Percentiles rank a stretch among this genome's conserved stretches.
These are phyloP conservation scores for Montipora foliosa DNA, from an alignment of 64 coral and sea anemone species.

Conservation along the genomic window DNA sequence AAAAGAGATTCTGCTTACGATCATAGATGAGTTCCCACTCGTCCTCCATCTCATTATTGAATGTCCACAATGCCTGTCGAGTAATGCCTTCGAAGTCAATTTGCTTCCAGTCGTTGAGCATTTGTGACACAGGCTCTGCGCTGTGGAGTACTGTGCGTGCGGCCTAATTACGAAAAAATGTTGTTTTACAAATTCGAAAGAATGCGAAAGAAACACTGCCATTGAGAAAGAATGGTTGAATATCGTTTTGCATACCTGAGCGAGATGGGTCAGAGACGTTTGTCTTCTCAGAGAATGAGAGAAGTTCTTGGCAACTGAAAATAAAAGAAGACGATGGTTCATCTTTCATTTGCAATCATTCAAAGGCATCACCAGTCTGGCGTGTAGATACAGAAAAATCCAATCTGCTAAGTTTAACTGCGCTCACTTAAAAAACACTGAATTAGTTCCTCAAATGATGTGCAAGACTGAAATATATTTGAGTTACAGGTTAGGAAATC, in stretches of 20 bases:
- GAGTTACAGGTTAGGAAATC: too few relatives aligned
- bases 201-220: neutral
- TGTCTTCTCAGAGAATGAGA: slow-evolving; percentile 95
- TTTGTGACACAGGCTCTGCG: slow-evolving; percentile 92
- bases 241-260: slow-evolving; percentile 66
- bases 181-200: neutral
- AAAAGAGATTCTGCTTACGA: slow-evolving; percentile 69
- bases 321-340: neutral
- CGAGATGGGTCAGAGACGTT: slow-evolving; percentile 95
- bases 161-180: slow-evolving; percentile 40
- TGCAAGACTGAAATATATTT: too few relatives aligned
- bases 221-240: neutral
- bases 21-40: slow-evolving; percentile 81
- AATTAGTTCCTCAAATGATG: too few relatives aligned
- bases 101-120: slow-evolving; percentile 92
- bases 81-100: slow-evolving; percentile 97
- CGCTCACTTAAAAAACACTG: too few relatives aligned
- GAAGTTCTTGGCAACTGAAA: slow-evolving; percentile 97
- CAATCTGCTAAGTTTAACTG: too few relatives aligned
- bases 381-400: too few relatives aligned
- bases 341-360: neutral
- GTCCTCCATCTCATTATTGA: slow-evolving; percentile 66
- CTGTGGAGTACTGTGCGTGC: slow-evolving; percentile 96
- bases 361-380: neutral
- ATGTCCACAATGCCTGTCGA: slow-evolving; percentile 97